Percentiles rank a stretch among this genome's conserved stretches.
Evolutionary conservation across 1,140 invertebrate genomes (phyloP).

Genomic region (Aporrectodea caliginosa): DNA sequence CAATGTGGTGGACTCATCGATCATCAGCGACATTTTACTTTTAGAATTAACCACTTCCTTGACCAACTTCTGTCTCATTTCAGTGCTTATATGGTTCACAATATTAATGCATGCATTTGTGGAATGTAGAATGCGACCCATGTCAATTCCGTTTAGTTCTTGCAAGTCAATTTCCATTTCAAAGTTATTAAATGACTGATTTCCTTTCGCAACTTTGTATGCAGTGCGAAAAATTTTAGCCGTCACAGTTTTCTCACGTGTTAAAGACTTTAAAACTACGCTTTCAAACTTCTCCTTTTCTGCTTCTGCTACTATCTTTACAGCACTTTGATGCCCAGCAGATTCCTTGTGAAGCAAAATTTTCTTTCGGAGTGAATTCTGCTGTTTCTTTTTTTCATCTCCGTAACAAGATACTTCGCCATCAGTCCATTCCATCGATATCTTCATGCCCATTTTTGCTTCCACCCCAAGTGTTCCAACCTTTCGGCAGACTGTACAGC

Average conservation of each 20-base stretch:
- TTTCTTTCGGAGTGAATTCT: too few relatives aligned
- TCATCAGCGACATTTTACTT: constrained; percentile 9
- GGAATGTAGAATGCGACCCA: constrained; percentile 9
- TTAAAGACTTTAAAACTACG: too few relatives aligned
- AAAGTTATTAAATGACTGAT: constrained; percentile 5
- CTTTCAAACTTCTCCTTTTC: too few relatives aligned
- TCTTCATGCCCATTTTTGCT: too few relatives aligned
- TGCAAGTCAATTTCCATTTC: neutral
- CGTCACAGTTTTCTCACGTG: neutral
- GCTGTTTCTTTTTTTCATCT: too few relatives aligned
- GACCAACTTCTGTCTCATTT: neutral
- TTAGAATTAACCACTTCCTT: constrained; percentile 2
- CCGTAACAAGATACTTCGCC: too few relatives aligned
- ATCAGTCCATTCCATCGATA: too few relatives aligned
- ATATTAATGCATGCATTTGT: neutral
- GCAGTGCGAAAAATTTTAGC: neutral
- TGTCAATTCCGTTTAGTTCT: constrained; percentile 1
- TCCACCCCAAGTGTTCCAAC: too few relatives aligned
- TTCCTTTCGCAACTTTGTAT: constrained; percentile 2
- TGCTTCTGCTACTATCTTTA: too few relatives aligned
- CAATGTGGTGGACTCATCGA: constrained; percentile 8
- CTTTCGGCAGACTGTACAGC: too few relatives aligned
- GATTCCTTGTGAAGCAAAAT: too few relatives aligned
- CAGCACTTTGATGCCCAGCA: too few relatives aligned
- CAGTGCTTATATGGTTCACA: constrained; percentile 7